phyloP scores from a whole-genome alignment of 2,888 invertebrate genomes.

The Gasteruption jaculator region DNA sequence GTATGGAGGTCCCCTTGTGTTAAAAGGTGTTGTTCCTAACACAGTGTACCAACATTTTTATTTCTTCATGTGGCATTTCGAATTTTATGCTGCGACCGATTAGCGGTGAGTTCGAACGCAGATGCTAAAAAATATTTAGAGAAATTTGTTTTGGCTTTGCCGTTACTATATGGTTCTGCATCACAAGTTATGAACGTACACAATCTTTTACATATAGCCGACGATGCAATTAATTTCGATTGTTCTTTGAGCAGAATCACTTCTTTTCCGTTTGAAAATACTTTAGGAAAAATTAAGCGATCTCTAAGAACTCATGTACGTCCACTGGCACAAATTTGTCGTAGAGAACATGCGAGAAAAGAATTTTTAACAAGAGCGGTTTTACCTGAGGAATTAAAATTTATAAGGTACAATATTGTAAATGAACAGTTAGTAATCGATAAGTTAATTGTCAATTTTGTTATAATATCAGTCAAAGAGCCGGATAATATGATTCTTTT shows the following conservation, averaged over 20 bases:
- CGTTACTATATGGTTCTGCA: conserved; percentile 1
- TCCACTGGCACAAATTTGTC: conserved; percentile 8
- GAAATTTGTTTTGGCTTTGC: conserved; percentile 2
- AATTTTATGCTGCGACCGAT: conserved; percentile 3
- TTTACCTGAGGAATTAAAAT: no score
- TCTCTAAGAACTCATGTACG: conserved; percentile 3
- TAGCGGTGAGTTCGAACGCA: background rate
- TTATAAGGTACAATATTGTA: no score
- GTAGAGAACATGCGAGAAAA: conserved; percentile 4
- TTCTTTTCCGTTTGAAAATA: conserved; percentile 14
- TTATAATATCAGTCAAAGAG: conserved; percentile 4
- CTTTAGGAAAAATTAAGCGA: conserved; percentile 14
- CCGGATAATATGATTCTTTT: conserved; percentile 5
- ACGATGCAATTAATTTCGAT: conserved; percentile 18
- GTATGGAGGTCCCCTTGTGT: conserved; percentile 9
- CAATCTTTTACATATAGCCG: conserved; percentile 22
- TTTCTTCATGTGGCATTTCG: conserved; percentile 13
- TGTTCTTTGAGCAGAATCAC: conserved; percentile 13
- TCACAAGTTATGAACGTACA: conserved; percentile 34
- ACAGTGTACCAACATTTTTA: conserved; percentile 11
- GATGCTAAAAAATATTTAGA: conserved; percentile 6
- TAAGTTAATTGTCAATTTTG: background rate
- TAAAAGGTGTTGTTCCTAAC: conserved; percentile 8
- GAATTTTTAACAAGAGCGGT: no score
- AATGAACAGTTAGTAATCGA: conserved; percentile 1